Evolutionary conservation across 1,140 invertebrate genomes (phyloP).

Genomic region (Ooceraea biroi): DNA sequence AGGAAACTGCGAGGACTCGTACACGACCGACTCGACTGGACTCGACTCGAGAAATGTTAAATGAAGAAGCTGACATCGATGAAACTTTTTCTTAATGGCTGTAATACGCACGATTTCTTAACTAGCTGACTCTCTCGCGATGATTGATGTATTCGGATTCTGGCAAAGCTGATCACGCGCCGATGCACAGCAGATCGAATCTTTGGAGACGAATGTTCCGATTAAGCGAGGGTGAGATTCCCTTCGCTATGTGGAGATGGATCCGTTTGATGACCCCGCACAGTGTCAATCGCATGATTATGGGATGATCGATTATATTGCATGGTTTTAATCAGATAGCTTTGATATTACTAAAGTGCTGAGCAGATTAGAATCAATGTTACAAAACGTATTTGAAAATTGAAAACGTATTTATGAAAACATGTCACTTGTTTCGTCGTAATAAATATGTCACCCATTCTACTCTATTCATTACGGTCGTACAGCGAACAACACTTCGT

Average conservation of each 20-base stretch:
- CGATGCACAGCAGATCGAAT: constrained; percentile 22
- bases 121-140: neutral
- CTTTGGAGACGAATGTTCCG: constrained; percentile 38
- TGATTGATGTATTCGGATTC: constrained; percentile 22
- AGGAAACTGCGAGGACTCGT: neutral
- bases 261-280: constrained; percentile 14
- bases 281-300: constrained; percentile 41
- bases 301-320: constrained; percentile 40
- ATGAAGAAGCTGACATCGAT: neutral
- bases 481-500: neutral
- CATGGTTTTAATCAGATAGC: neutral
- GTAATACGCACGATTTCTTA: neutral
- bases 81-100: neutral
- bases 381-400: too few species aligned
- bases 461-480: neutral
- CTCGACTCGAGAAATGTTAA: too few species aligned
- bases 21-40: neutral
- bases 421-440: too few species aligned
- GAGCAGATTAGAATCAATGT: neutral
- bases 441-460: too few species aligned
- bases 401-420: too few species aligned
- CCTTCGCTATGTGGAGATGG: neutral
- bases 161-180: constrained; percentile 13
- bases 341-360: neutral
- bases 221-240: constrained; percentile 52